phyloP scores from a whole-genome alignment of 1,140 invertebrate genomes.

The Trinorchestia longiramus region DNA sequence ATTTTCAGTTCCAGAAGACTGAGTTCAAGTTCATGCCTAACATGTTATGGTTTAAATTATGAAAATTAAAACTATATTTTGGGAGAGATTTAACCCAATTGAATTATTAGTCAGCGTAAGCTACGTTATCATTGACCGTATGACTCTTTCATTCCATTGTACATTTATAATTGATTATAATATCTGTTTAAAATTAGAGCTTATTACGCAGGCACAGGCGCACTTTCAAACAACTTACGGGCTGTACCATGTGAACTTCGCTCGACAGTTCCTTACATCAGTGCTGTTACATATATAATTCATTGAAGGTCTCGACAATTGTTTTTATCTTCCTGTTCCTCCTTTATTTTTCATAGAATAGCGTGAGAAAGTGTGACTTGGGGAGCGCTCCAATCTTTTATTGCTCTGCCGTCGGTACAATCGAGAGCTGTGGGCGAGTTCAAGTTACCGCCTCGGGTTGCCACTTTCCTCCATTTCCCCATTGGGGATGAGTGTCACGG shows the following conservation, averaged over 20 bases:
- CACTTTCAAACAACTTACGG: background rate
- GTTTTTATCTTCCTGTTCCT: background rate
- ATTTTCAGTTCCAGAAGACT: too few relatives aligned
- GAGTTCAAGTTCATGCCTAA: too few relatives aligned
- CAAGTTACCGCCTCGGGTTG: constrained; percentile 37
- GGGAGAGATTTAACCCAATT: background rate
- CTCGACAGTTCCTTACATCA: background rate
- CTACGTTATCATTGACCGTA: background rate
- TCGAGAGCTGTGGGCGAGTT: constrained; percentile 5
- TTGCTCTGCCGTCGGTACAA: background rate
- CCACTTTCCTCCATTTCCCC: background rate
- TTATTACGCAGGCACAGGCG: background rate
- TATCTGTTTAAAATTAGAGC: background rate
- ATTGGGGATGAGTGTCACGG: constrained; percentile 37
- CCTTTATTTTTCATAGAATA: background rate
- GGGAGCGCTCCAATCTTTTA: background rate
- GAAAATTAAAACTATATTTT: too few relatives aligned
- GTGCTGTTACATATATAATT: background rate
- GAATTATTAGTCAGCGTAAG: background rate
- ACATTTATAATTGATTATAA: background rate
- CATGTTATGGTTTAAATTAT: too few relatives aligned
- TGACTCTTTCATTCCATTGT: background rate
- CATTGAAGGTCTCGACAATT: background rate
- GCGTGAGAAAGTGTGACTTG: background rate
- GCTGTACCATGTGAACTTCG: background rate